Evolutionary conservation across 2,797 vertebrate species (phyloP), one percentile per base, ranked within the genome.

Genomic region (Hafferia zeledoni): DNA sequence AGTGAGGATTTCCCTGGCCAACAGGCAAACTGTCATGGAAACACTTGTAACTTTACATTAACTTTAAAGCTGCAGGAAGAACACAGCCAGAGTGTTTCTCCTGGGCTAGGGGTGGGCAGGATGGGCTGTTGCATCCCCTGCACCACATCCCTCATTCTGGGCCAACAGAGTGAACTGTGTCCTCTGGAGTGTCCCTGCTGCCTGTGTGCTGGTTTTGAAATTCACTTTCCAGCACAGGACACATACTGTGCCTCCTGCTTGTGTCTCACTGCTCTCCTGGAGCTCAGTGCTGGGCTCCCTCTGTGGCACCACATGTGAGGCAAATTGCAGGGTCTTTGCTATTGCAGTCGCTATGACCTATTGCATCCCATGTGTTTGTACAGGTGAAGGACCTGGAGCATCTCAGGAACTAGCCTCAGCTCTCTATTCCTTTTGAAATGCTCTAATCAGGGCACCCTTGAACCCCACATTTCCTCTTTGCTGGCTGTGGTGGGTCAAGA

Each of bases 401-500:
- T 13, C 55, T 75, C 37, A 15, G 65, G 59, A 72, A 60, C 19
- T 2, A 4, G 31, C 28, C 35, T 17, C 43, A 83, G 44, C 27
- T n/a, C 37, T 61, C 43, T 33, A 2, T 59, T 77, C 13, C 17
- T 77, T 80, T 69, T 41, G 31, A 76, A 94, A 52, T 9, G 9
- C 39, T 28, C 30, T 37, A 9, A 28, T 77, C 28, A 27, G 59
- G 67, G 47, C 44, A 85, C 22, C 30, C 35, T 77, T 31, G 43
- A 83, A 83, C 56, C 50, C 37, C 23, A 41, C 11, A 12, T 76
- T 78, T 90, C 46, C 65, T 81, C 61, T 74, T 44, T 5, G 4
- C 44, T 74, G 72, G 28, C 85, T 72, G 37, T 65, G 70, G 76
- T 64, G 41, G 84, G 76, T 93, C 81, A 55, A 83, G 81, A 78